Base-by-base conservation (phyloP, 2,797 vertebrate species). In the Knipowitschia caucasica region DNA sequence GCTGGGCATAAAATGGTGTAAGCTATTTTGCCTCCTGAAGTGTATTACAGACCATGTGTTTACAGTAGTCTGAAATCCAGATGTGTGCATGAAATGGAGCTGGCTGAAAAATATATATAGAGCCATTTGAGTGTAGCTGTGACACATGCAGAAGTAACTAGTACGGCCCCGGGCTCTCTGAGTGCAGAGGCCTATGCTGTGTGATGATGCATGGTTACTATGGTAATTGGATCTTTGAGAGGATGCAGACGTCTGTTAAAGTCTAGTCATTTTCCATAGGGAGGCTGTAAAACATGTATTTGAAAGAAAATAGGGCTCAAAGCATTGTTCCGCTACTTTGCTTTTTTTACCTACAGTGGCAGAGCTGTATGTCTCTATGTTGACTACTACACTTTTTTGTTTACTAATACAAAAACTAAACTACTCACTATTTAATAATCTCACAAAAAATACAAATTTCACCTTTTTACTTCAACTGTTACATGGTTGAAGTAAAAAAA, bases 191-290 rank as follows among this genome's bases (percentile, higher is more conserved):
- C 67, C 64, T 56, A 58, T 20, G 50, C 50, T 72, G 67, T 63
- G 43, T 73, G 59, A 45, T 81, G 78, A 73, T 72, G 73, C 75
- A 74, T 76, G 57, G 57, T 30, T 35, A 36, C 40, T 59, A 55
- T 73, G 55, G 64, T 75, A 79, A 81, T 83, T 71, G 64, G 46
- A 50, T 62, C 64, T 75, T 40, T 59, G 50, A 34, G 35, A 35
- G 53, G 56, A 67, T 49, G 55, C 58, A 60, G 43, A 69, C 30
- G 33, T 38, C 43, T 74, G 77, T 80, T 70, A 43, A 56, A 62
- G 56, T 62, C 31, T 45, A 67, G 50, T 64, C 59, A 71, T 74
- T 73, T 60, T 59, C 56, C 56, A 53, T 60, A 63, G 61, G 63
- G 42, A 12, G 15, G 21, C 25, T 30, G 29, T 58, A 56, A 62